Evolutionary conservation across 2,888 invertebrate genomes (phyloP).

Genomic region (Didymodactylos carnosus): DNA sequence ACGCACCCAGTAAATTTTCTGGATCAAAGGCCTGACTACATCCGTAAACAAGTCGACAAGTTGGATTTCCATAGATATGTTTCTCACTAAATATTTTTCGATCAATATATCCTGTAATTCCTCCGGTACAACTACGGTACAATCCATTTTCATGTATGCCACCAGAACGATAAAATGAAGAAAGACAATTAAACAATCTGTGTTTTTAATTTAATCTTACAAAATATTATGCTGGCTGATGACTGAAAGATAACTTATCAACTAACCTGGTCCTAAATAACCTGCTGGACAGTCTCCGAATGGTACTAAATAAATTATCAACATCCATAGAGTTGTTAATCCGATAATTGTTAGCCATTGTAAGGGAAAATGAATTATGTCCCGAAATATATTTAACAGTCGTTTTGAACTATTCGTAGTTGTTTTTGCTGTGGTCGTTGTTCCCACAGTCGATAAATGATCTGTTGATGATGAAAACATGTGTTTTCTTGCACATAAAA

Average conservation of each 20-base stretch:
- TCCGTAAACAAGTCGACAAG: constrained; percentile 35
- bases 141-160: constrained; percentile 45
- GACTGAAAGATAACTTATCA: too few species aligned
- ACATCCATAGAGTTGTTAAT: neutral
- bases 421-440: neutral
- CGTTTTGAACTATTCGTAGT: too few species aligned
- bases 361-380: neutral
- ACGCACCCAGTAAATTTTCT: constrained; percentile 58
- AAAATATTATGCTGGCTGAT: too few species aligned
- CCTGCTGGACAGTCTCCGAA: constrained; percentile 11
- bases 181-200: too few species aligned
- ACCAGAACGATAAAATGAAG: too few species aligned
- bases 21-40: constrained; percentile 48
- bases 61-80: constrained; percentile 57
- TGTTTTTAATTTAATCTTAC: too few species aligned
- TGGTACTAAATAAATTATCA: constrained; percentile 1
- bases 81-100: constrained; percentile 48
- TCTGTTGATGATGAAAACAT: neutral
- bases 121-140: constrained; percentile 56
- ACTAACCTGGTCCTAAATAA: constrained; percentile 9
- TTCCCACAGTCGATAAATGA: neutral
- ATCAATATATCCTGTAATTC: constrained; percentile 69
- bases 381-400: neutral
- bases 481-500: neutral
- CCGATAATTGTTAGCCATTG: constrained; percentile 2